Percentiles rank a stretch among this genome's conserved stretches.
phyloP scores from a whole-genome alignment of 2,797 vertebrate genomes.

The Coregonus ussuriensis region DNA sequence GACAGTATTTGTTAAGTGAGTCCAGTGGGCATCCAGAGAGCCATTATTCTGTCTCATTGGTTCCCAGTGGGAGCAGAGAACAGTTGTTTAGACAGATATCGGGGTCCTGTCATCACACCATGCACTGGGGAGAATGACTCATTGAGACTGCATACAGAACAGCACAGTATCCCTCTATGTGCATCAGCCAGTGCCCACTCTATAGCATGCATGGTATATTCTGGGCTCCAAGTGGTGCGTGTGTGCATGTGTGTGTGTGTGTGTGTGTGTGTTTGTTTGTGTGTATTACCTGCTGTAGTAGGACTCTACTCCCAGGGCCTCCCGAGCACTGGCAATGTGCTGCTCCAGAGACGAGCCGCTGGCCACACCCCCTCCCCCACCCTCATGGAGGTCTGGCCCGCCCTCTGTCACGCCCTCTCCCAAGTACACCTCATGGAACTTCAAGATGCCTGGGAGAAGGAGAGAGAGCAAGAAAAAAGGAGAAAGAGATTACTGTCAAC shows the following conservation, averaged over 20 bases:
- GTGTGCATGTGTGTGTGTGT: background rate
- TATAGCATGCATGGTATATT: background rate
- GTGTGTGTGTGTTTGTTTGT: conserved; percentile 11
- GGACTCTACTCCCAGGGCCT: conserved; percentile 91
- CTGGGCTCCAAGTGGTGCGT: background rate
- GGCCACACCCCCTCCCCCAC: conserved; percentile 56
- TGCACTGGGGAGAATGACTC: conserved; percentile 32
- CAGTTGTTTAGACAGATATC: conserved; percentile 48
- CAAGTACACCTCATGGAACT: conserved; percentile 91
- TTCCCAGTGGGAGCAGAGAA: conserved; percentile 44
- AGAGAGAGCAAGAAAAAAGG: conserved; percentile 6
- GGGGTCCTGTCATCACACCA: conserved; percentile 50
- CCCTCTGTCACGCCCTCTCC: conserved; percentile 81
- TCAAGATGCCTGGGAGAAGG: conserved; percentile 84
- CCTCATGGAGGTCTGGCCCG: conserved; percentile 82
- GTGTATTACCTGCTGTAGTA: conserved; percentile 84
- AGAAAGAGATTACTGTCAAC: background rate
- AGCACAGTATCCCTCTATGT: too few relatives aligned
- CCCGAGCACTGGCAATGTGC: conserved; percentile 83
- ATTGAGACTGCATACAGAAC: background rate
- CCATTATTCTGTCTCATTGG: conserved; percentile 69
- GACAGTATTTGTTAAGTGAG: conserved; percentile 45
- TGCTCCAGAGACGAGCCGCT: conserved; percentile 84
- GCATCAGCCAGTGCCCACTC: background rate
- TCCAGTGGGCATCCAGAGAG: conserved; percentile 43